Percentiles rank a stretch among this genome's conserved stretches.
phyloP scores from a whole-genome alignment of 1,140 invertebrate genomes.

The Archivesica marissinica region DNA sequence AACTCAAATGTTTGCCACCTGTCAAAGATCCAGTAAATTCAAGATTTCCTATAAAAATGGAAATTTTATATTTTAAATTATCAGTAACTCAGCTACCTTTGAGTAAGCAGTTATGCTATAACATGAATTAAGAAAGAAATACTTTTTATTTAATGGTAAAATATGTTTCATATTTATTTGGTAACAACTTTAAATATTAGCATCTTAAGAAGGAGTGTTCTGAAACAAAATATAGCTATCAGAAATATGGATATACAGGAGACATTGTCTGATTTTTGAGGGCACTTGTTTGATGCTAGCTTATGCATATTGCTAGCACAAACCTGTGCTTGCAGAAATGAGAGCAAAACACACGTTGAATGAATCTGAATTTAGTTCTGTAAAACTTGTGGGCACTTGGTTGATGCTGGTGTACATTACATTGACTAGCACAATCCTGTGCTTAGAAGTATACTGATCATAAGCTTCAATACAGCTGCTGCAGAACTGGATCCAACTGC shows the following conservation, averaged over 20 bases:
- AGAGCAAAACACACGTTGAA: neutral
- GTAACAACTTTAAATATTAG: too few relatives aligned
- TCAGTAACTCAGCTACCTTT: slow-evolving; percentile 3
- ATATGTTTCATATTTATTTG: too few relatives aligned
- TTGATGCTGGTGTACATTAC: too few relatives aligned
- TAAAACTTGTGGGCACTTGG: neutral
- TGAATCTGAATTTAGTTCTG: neutral
- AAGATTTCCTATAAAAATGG: slow-evolving; percentile 12
- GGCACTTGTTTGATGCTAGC: slow-evolving; percentile 53
- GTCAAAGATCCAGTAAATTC: slow-evolving; percentile 17
- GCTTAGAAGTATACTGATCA: neutral
- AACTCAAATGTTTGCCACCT: slow-evolving; percentile 31
- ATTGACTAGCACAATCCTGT: neutral
- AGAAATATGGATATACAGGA: too few relatives aligned
- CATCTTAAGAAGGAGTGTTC: too few relatives aligned
- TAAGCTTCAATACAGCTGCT: neutral
- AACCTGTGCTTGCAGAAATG: slow-evolving; percentile 46
- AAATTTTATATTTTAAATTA: neutral
- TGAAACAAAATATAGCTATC: too few relatives aligned
- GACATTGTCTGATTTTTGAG: too few relatives aligned
- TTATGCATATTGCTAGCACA: slow-evolving; percentile 35
- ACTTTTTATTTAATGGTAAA: too few relatives aligned
- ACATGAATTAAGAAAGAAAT: too few relatives aligned
- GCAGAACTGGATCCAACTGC: neutral
- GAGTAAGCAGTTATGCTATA: neutral